Percentiles rank a stretch among this genome's conserved stretches.
phyloP scores from a whole-genome alignment of 1,140 invertebrate species.

The Venustaconcha ellipsiformis region DNA sequence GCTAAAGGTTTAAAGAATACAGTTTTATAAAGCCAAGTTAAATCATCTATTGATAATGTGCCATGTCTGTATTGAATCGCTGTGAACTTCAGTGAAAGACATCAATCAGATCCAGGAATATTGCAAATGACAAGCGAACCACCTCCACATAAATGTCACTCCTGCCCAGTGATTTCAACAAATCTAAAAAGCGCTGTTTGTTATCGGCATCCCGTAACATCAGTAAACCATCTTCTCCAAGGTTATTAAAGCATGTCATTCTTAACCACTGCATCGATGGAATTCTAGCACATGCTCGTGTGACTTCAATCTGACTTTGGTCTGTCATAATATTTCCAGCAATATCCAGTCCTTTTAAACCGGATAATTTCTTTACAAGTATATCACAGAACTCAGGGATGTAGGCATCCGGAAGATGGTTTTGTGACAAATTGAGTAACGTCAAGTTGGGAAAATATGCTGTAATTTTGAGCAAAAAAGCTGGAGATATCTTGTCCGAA shows the following conservation, averaged over 20 bases:
- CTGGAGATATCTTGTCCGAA: slow-evolving; percentile 41
- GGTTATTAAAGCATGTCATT: slow-evolving; percentile 39
- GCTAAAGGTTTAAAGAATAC: too few species aligned
- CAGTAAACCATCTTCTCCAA: slow-evolving; percentile 33
- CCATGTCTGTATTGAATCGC: too few species aligned
- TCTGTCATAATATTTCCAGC: slow-evolving; percentile 43
- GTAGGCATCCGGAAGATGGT: slow-evolving; percentile 41
- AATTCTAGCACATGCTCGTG: slow-evolving; percentile 37
- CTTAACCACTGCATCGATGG: slow-evolving; percentile 44
- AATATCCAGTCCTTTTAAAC: slow-evolving; percentile 46
- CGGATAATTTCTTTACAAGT: slow-evolving; percentile 22
- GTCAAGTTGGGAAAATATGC: slow-evolving; percentile 44
- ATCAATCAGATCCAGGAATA: slow-evolving; percentile 50
- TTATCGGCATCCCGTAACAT: slow-evolving; percentile 29
- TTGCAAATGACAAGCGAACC: slow-evolving; percentile 44
- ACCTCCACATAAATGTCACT: slow-evolving; percentile 46
- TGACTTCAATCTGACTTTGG: slow-evolving; percentile 43
- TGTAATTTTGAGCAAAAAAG: slow-evolving; percentile 39
- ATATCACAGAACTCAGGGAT: slow-evolving; percentile 42
- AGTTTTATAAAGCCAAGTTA: too few species aligned
- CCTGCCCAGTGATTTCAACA: slow-evolving; percentile 34
- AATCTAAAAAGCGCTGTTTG: slow-evolving; percentile 30
- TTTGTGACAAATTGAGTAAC: slow-evolving; percentile 46
- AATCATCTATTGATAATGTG: too few species aligned
- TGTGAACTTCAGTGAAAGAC: slow-evolving; percentile 27